These are phyloP conservation scores for Lochmaea crataegi DNA, from an alignment of 2,888 invertebrate genomes.

Conservation along the genomic window DNA sequence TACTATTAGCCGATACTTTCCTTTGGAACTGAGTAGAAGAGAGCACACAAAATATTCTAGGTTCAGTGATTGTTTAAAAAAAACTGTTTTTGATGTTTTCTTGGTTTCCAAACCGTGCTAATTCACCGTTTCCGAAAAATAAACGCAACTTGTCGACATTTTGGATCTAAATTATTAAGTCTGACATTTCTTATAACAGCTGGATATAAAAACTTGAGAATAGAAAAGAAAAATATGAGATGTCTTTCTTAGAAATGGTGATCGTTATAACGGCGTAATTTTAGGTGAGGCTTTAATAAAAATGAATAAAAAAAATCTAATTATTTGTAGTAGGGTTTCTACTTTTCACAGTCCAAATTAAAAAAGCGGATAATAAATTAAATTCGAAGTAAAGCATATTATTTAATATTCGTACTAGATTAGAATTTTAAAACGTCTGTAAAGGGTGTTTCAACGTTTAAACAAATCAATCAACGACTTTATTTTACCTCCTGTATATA, in stretches of 20 bases:
- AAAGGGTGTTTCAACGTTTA: no score
- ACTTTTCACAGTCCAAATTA: neutral
- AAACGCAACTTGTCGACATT: slow-evolving; percentile 45
- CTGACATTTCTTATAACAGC: slow-evolving; percentile 45
- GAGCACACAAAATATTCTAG: neutral
- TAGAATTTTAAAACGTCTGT: no score
- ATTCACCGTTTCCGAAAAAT: slow-evolving; percentile 21
- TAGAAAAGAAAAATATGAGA: slow-evolving; percentile 22
- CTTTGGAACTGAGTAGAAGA: no score
- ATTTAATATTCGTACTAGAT: no score
- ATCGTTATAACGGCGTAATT: slow-evolving; percentile 16
- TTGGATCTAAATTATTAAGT: slow-evolving; percentile 49
- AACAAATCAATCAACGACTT: neutral
- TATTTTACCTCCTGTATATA: slow-evolving; percentile 12
- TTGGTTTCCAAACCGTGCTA: neutral
- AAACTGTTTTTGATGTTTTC: neutral
- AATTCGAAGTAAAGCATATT: no score
- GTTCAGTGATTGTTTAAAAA: neutral
- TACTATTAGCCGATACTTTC: no score
- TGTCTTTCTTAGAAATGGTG: slow-evolving; percentile 15
- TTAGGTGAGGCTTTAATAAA: slow-evolving; percentile 7
- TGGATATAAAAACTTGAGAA: slow-evolving; percentile 38
- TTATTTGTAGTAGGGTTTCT: neutral
- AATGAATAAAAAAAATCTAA: neutral
- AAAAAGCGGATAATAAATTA: no score